Conservation (phyloP, 2,113 vertebrate genomes). For the Taurulus bubalis region DNA sequence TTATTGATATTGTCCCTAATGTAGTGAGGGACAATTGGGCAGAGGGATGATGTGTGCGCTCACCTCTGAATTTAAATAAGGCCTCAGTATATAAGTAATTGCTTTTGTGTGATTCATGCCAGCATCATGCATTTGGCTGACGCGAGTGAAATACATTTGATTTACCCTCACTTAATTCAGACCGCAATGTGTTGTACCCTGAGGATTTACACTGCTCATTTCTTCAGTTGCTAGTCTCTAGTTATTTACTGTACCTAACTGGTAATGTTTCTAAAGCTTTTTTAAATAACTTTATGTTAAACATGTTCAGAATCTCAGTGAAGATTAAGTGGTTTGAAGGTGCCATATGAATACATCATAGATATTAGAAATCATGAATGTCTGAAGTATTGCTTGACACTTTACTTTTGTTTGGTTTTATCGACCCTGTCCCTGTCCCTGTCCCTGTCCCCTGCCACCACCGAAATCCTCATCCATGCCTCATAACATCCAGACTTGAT, state of each 20-base stretch:
- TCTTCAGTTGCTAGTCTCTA: constrained; percentile 53
- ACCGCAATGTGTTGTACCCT: constrained; percentile 55
- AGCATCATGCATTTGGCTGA: constrained; percentile 72
- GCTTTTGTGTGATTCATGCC: constrained; percentile 76
- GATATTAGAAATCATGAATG: constrained; percentile 9
- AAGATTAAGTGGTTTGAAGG: constrained; percentile 53
- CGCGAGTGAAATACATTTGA: constrained; percentile 72
- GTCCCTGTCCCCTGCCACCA: too few relatives aligned
- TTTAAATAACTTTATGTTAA: constrained; percentile 51
- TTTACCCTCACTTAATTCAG: constrained; percentile 73
- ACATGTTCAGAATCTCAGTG: constrained; percentile 36
- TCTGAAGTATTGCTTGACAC: neutral
- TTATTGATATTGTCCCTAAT: constrained; percentile 82
- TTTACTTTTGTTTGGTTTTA: neutral
- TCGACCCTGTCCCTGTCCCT: too few relatives aligned
- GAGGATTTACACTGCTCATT: constrained; percentile 73
- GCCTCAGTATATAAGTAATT: constrained; percentile 75
- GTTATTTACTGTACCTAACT: constrained; percentile 71
- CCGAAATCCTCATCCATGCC: too few relatives aligned
- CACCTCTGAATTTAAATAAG: constrained; percentile 83
- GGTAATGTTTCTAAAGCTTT: constrained; percentile 15
- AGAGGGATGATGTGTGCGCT: constrained; percentile 55
- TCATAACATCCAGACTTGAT: too few relatives aligned
- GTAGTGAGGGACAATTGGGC: constrained; percentile 64
- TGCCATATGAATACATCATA: constrained; percentile 5